Conservation (phyloP, 64 coral and sea anemone species). For the Montipora cactus region DNA sequence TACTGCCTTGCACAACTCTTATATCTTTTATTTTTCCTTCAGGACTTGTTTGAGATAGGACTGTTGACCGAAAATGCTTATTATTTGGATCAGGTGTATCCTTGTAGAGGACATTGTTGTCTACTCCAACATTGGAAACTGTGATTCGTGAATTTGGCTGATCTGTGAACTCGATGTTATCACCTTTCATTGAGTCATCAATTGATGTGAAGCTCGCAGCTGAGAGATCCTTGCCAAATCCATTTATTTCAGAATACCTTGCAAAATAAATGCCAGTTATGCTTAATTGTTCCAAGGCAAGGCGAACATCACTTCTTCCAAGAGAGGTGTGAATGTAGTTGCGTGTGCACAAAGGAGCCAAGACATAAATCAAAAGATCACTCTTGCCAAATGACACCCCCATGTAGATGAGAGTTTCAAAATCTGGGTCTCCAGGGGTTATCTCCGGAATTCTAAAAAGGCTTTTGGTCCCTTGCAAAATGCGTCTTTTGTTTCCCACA, state of each 20-base stretch:
- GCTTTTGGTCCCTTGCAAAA: constrained; percentile 70
- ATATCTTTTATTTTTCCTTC: not conserved
- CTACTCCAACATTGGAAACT: not conserved
- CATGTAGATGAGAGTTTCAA: constrained; percentile 73
- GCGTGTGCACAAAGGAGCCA: constrained; percentile 54
- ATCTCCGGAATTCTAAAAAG: constrained; percentile 74
- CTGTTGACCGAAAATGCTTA: not conserved
- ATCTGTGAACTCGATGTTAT: not conserved
- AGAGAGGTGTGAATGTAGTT: constrained; percentile 45
- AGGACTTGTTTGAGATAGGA: not conserved
- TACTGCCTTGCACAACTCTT: not conserved
- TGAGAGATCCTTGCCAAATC: not conserved
- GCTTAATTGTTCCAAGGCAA: constrained; percentile 15
- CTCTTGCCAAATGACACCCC: constrained; percentile 72
- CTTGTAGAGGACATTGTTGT: not conserved
- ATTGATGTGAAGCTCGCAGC: constrained; percentile 27
- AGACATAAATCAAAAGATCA: constrained; percentile 70
- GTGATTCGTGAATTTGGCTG: not conserved
- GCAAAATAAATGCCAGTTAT: constrained; percentile 87
- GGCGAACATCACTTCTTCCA: constrained; percentile 37
- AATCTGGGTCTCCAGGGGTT: constrained; percentile 27
- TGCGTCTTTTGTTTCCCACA: constrained; percentile 31
- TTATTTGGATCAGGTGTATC: not conserved
- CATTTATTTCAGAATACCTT: constrained; percentile 43
- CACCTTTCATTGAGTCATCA: constrained; percentile 26